Evolutionary conservation across 2,888 invertebrate species (phyloP), one percentile per base, ranked within the genome.

Genomic region (Rapana venosa): DNA sequence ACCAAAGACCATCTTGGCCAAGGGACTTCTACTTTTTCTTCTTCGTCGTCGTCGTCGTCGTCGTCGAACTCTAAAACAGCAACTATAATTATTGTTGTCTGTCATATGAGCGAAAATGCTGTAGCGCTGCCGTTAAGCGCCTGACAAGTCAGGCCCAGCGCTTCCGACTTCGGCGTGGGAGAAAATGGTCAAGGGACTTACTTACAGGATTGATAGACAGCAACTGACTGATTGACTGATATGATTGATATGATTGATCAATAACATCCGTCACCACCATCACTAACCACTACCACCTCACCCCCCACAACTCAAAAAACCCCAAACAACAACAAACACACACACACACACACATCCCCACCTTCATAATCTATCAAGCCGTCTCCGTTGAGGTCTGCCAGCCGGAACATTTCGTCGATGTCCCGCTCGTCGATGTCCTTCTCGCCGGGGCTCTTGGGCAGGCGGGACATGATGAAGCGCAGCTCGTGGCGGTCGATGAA

Each of bases 341-440:
- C 70, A 70, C 22, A 70, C 70, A 70, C 70, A 17, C 17, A 32
- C 74, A 22, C 36, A 36, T 20, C 35, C 92, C 87, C 90, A 96
- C 96, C 96, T 91, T 95, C 95, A 91, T 94, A 95, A 91, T 96
- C 95, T 92, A 96, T 96, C 90, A 95, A 94, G 11, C 96, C 96
- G 90, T 96, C 96, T 0, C 94, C 94, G 91, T 96, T 95, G 84
- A 94, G 92, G 91, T 96, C 96, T 0, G 96, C 96, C 89, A 95
- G 93, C 74, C 93, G 92, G 91, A 96, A 95, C 96, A 96, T 96
- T 36, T 94, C 95, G 81, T 94, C 95, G 22, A 96, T 93, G 91
- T 96, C 96, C 0, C 36, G 4, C 22, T 81, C 81, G 81, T 81
- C 81, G 20, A 81, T 81, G 91, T 96, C 96, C 4, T 95, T 95